These are phyloP conservation scores for Zenarchopterus dispar DNA, from an alignment of 2,797 vertebrate species.

Conservation along the genomic window DNA sequence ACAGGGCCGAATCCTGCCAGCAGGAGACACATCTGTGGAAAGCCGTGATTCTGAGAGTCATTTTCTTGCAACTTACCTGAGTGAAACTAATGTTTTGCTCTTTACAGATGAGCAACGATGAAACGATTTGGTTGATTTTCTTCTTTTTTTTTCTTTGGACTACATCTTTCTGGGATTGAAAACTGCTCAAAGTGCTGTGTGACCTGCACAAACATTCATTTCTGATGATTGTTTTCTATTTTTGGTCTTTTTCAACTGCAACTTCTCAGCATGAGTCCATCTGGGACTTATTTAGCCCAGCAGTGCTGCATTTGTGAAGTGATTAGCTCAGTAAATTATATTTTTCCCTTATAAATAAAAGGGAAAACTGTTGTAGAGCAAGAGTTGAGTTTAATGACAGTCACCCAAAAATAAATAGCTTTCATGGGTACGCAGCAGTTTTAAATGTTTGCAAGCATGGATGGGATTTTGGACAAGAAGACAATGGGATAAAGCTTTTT, in stretches of 20 bases:
- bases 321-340: conserved; percentile 39
- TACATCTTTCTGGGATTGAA: conserved; percentile 27
- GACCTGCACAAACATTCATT: conserved; percentile 61
- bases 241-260: conserved; percentile 56
- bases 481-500: not conserved
- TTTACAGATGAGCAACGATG: conserved; percentile 46
- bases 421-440: not conserved
- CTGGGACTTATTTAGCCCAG: conserved; percentile 47
- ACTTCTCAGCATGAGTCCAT: conserved; percentile 52
- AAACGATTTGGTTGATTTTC: conserved; percentile 21
- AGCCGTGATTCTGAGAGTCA: conserved; percentile 33
- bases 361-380: conserved; percentile 10
- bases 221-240: conserved; percentile 67
- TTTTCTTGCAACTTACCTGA: conserved; percentile 32
- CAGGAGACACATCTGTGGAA: conserved; percentile 47
- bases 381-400: conserved; percentile 7
- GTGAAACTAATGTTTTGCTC: conserved; percentile 42
- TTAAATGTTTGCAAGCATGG: not conserved
- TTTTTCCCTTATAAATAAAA: conserved; percentile 31
- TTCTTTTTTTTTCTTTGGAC: conserved; percentile 40
- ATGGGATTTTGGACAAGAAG: not conserved
- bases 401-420: conserved; percentile 11
- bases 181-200: conserved; percentile 44
- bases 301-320: conserved; percentile 40
- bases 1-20: conserved; percentile 32